Conservation (phyloP, 2,113 vertebrate genomes). For the Heterotis niloticus region DNA sequence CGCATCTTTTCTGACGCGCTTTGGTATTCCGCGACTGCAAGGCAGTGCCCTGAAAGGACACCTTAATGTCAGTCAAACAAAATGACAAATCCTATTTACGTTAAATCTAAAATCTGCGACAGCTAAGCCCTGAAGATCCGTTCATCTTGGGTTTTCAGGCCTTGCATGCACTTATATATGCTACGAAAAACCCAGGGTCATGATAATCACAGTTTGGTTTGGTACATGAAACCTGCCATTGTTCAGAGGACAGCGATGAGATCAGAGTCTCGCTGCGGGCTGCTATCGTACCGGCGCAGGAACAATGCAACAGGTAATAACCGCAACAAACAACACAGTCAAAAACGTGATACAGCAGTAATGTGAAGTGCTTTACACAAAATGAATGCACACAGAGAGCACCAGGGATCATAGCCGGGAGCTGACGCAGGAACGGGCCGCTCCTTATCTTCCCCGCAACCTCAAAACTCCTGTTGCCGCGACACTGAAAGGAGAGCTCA, state of each 20-base stretch:
- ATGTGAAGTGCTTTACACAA: constrained; percentile 52
- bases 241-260: background rate
- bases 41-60: too few species aligned
- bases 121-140: too few species aligned
- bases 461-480: constrained; percentile 46
- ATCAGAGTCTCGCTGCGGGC: constrained; percentile 24
- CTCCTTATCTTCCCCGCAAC: constrained; percentile 52
- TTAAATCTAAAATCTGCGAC: too few species aligned
- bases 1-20: too few species aligned
- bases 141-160: too few species aligned
- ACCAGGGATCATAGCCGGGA: constrained; percentile 35
- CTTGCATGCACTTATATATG: too few species aligned
- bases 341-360: constrained; percentile 53
- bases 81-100: too few species aligned
- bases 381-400: constrained; percentile 48
- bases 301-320: constrained; percentile 36
- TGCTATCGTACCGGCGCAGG: constrained; percentile 29
- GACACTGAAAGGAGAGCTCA: constrained; percentile 39
- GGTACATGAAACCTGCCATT: too few species aligned
- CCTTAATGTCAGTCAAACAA: too few species aligned
- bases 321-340: constrained; percentile 9
- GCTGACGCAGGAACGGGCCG: constrained; percentile 34
- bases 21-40: too few species aligned
- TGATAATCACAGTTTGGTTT: too few species aligned
- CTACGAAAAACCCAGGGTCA: too few species aligned